A percentile compares a stretch with the other conserved stretches of the same genome.
These are phyloP conservation scores for Xestia ashworthii DNA, from an alignment of 2,888 invertebrate species.

Conservation along the genomic window DNA sequence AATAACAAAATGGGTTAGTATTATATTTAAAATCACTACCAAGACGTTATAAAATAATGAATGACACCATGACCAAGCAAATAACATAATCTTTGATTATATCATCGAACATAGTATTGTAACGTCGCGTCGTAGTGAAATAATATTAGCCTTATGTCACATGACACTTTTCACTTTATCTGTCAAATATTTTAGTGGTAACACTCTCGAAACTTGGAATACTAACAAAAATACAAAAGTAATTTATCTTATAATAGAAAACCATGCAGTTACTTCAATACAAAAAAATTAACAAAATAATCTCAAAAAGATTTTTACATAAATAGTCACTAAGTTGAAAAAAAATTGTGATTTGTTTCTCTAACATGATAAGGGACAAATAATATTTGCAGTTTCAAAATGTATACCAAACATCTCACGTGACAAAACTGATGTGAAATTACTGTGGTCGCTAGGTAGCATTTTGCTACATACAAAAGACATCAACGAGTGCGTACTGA, in stretches of 20 bases:
- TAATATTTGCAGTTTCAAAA: neutral
- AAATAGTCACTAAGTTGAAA: neutral
- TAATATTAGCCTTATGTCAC: neutral
- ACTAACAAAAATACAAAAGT: neutral
- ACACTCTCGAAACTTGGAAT: neutral
- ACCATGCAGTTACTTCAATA: neutral
- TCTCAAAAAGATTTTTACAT: neutral
- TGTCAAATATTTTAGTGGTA: neutral
- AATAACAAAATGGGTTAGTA: neutral
- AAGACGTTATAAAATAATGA: neutral
- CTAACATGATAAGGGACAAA: neutral
- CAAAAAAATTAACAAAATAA: no score
- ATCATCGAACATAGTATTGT: no score
- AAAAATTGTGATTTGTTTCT: neutral
- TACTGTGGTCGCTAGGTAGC: neutral
- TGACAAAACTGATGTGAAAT: neutral
- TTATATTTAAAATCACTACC: neutral
- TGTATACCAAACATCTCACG: neutral
- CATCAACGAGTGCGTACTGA: slow-evolving; percentile 65
- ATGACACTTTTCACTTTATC: neutral
- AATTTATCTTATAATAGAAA: neutral
- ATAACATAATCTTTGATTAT: neutral
- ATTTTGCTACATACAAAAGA: slow-evolving; percentile 66
- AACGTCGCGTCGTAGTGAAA: neutral
- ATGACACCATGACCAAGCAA: neutral